Evolutionary conservation across 1,140 invertebrate species (phyloP).

Genomic region (Branchinecta lynchi): DNA sequence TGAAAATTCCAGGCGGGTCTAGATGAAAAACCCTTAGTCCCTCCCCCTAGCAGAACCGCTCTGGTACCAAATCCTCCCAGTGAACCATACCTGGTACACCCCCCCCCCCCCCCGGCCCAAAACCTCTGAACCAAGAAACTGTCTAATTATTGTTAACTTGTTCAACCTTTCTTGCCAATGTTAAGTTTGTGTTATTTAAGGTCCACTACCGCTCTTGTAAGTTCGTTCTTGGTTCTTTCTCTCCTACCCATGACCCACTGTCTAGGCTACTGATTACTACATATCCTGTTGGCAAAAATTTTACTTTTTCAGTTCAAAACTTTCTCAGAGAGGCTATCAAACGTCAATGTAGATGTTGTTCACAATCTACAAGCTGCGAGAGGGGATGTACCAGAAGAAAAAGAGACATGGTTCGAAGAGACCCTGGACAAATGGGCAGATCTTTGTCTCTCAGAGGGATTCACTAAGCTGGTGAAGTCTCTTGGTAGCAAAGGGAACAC

Average conservation of each 20-base stretch:
- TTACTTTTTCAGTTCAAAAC: constrained; percentile 56
- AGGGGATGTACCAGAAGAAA: constrained; percentile 43
- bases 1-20: no score
- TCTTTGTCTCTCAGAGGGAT: constrained; percentile 67
- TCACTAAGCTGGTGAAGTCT: constrained; percentile 51
- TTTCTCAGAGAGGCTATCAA: constrained; percentile 62
- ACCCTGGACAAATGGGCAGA: constrained; percentile 71
- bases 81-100: no score
- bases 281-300: constrained; percentile 10
- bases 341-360: constrained; percentile 62
- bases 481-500: constrained; percentile 49
- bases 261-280: constrained; percentile 18
- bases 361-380: constrained; percentile 54
- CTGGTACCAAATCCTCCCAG: no score
- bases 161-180: constrained; percentile 17
- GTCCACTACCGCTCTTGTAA: constrained; percentile 17
- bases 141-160: not conserved
- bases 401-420: constrained; percentile 57
- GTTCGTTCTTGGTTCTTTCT: constrained; percentile 12
- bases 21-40: no score
- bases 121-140: no score
- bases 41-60: no score
- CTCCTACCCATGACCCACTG: constrained; percentile 17
- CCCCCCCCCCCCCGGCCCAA: no score
- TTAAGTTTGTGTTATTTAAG: constrained; percentile 21